Base-by-base conservation (phyloP, 2,888 invertebrate species). In the Drosophila nigricruria region DNA sequence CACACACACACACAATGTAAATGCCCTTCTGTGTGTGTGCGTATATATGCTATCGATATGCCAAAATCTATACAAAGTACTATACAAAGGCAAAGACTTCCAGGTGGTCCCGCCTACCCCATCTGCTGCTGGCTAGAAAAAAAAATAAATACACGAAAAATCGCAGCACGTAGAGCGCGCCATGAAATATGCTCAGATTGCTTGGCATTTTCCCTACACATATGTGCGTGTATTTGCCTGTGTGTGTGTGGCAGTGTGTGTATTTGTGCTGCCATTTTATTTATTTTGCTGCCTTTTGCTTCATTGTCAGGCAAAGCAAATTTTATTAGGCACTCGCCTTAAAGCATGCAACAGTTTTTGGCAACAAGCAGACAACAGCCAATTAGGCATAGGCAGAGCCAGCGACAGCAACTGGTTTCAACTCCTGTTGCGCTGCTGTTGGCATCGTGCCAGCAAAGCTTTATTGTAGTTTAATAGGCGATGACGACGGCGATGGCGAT, bases 281-380 rank as follows among this genome's bases (percentile, higher is more conserved):
- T 82, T 77, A 72, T 77, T 77, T 62, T 70, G 64, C 60, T 72
- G 79, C 60, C 63, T 59, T 73, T 73, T 77, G 74, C 64, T 74
- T 69, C 68, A 71, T 81, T 77, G 72, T 78, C 70, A 64, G 70
- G 71, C 74, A 60, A 59, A 79, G 79, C 70, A 73, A 86, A 86
- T 89, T 88, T 79, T 88, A 88, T 86, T 86, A 86, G 80, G 81
- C 81, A 38, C 43, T 53, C 57, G 62, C 70, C 79, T 64, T 70
- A 71, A 89, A 86, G 88, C 77, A 88, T 88, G 90, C 86, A 86
- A 86, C 85, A 89, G 89, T 85, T 88, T 76, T 85, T 85, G 73
- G 67, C 78, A 77, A 71, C 77, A 66, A 53, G 79, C 79, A 59
- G 49, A 49, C 49, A 49, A 49, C 49, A 49, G 49, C 49, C 49